Percentiles rank a stretch among this genome's conserved stretches.
Evolutionary conservation across 2,113 vertebrate genomes (phyloP).

Genomic region (Dicaeum eximium): DNA sequence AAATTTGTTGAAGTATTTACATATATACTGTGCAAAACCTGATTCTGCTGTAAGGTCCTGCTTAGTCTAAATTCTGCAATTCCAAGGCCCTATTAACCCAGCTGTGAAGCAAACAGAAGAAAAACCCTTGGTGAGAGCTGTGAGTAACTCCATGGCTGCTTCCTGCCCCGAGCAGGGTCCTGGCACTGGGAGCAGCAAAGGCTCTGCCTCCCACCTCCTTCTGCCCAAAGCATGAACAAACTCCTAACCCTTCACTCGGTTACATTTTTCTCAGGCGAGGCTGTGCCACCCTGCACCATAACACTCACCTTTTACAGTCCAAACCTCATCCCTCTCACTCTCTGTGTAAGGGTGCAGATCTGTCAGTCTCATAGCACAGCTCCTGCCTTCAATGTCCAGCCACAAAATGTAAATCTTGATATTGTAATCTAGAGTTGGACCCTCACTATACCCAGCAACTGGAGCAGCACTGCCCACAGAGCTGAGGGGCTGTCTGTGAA

Average conservation of each 20-base stretch:
- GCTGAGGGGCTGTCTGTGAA: neutral
- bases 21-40: neutral
- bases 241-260: accelerated
- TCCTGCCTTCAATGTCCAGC: neutral
- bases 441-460: neutral
- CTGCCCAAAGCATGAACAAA: neutral
- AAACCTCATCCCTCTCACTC: neutral
- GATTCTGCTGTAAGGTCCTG: neutral
- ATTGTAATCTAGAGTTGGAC: neutral
- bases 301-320: neutral
- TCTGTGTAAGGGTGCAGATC: neutral
- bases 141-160: neutral
- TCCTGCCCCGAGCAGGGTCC: neutral
- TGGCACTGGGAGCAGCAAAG: neutral
- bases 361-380: neutral
- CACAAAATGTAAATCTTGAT: neutral
- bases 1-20: neutral
- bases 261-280: neutral
- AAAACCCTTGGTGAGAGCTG: neutral
- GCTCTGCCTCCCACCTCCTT: neutral
- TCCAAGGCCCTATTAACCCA: neutral
- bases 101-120: neutral
- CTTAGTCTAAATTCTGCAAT: neutral
- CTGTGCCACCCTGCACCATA: neutral
- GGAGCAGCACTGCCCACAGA: neutral